phyloP scores from a whole-genome alignment of 2,113 vertebrate genomes.

The Lanius ludovicianus region DNA sequence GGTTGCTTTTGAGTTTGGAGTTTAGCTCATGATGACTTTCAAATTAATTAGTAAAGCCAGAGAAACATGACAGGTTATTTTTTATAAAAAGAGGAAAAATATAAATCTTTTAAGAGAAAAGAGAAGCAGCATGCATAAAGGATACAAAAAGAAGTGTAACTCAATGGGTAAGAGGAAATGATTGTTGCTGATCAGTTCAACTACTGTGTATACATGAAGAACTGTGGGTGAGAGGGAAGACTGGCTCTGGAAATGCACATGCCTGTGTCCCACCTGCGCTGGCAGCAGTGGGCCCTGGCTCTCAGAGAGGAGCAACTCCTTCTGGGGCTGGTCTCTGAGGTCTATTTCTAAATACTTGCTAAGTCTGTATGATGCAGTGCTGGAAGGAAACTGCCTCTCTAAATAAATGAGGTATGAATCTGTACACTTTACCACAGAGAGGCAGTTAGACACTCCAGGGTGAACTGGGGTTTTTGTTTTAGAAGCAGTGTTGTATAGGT shows the following conservation, averaged over 20 bases:
- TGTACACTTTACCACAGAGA: neutral
- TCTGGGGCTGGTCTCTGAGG: neutral
- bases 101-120: neutral
- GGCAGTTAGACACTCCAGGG: neutral
- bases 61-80: neutral
- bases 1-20: neutral
- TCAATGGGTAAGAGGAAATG: neutral
- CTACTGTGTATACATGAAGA: fast-evolving
- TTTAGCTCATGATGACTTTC: neutral
- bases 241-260: neutral
- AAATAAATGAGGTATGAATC: neutral
- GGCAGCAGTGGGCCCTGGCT: neutral
- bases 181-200: neutral
- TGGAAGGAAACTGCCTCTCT: neutral
- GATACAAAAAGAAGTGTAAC: neutral
- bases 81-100: neutral
- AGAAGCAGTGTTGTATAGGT: neutral
- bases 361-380: neutral
- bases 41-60: neutral
- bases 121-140: neutral
- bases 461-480: neutral
- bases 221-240: neutral
- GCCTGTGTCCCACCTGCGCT: neutral
- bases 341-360: neutral
- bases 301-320: neutral